Base-by-base conservation (phyloP, 2,113 vertebrate genomes). In the Hypanus sabinus region DNA sequence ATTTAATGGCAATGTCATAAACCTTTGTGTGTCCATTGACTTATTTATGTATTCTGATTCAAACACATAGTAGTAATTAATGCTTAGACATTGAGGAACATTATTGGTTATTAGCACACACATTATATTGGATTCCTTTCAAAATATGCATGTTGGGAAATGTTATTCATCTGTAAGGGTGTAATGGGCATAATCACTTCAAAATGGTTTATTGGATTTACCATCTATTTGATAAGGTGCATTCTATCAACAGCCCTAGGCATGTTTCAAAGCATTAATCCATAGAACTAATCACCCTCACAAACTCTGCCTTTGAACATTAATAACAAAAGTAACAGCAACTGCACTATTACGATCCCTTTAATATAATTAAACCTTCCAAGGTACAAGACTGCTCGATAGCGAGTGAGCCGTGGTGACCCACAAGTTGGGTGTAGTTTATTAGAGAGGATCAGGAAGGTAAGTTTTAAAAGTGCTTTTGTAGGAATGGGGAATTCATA, bases 121-220 rank as follows among this genome's bases (percentile, higher is more conserved):
- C n/a, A 16, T 87, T n/a, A 62, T 87, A 62, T 62, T 87, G 83
- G 27, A n/a, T 62, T 87, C 55, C 57, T 87, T 62, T 62, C 83
- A n/a, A 87, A 62, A 87, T n/a, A 87, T 62, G 3, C 83, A 87
- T 62, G 55, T 87, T n/a, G 57, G 3, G 83, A 62, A 62, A 87
- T 87, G 30, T n/a, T 27, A 62, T n/a, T 62, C 83, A 62, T 62
- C 83, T 18, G 14, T 30, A 87, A 62, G 30, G 30, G 10, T 87
- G 27, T 87, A 87, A 87, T n/a, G 55, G 30, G 30, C 1, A n/a
- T 62, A 87, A 87, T 87, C 24, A 14, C 27, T 87, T 62, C 62
- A 62, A 87, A 87, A 87, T 87, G 57, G 83, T 87, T 87, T 87
- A 62, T 36, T 90, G 60, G n/a, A 33, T 90, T 90, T 90, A 5